These are phyloP conservation scores for Pasiphila rectangulata DNA, from an alignment of 2,888 invertebrate species.

Conservation along the genomic window DNA sequence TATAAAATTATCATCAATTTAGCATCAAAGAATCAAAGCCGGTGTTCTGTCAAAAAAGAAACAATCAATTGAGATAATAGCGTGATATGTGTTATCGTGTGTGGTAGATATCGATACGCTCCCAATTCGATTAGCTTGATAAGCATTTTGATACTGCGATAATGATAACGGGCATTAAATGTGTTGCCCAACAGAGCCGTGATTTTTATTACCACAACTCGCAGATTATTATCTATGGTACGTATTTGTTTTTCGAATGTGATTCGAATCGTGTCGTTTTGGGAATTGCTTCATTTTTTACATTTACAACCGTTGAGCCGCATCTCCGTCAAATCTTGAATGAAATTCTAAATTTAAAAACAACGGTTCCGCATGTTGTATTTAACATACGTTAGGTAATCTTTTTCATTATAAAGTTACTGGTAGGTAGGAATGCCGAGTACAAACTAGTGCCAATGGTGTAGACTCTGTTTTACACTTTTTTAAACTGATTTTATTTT, in stretches of 20 bases:
- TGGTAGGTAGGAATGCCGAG: too few species aligned
- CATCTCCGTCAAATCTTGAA: too few species aligned
- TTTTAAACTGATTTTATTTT: too few species aligned
- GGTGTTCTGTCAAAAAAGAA: slow-evolving; percentile 64
- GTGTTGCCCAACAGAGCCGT: slow-evolving; percentile 70
- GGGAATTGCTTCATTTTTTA: slow-evolving; percentile 22
- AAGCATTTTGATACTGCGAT: slow-evolving; percentile 75
- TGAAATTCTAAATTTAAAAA: too few species aligned
- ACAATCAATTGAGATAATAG: slow-evolving; percentile 79
- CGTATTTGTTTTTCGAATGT: slow-evolving; percentile 23
- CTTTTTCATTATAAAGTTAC: too few species aligned
- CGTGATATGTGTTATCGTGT: slow-evolving; percentile 67
- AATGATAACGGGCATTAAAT: slow-evolving; percentile 71
- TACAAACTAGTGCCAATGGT: too few species aligned
- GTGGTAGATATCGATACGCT: slow-evolving; percentile 72
- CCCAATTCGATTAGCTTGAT: slow-evolving; percentile 78
- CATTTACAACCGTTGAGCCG: too few species aligned
- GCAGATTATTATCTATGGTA: slow-evolving; percentile 56
- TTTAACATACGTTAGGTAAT: too few species aligned
- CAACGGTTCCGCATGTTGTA: too few species aligned
- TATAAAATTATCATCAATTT: slow-evolving; percentile 34
- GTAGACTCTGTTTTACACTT: too few species aligned
- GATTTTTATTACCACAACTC: slow-evolving; percentile 74
- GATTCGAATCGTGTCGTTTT: slow-evolving; percentile 16
- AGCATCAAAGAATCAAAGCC: slow-evolving; percentile 59